A percentile compares a stretch with the other conserved stretches of the same genome.
phyloP scores from a whole-genome alignment of 1,140 invertebrate genomes.

The Cotesia glomerata region DNA sequence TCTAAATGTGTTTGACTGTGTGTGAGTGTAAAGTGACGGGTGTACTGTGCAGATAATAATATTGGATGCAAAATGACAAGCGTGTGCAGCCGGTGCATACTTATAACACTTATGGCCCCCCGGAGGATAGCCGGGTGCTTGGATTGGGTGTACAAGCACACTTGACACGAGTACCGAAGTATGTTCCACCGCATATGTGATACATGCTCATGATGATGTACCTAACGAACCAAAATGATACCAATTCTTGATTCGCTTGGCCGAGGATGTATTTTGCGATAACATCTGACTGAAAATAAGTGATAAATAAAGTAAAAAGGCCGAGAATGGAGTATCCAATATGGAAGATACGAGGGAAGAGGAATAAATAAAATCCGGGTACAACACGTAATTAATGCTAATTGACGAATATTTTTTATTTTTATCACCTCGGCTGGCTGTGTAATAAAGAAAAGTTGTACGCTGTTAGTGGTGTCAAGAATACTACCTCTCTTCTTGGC shows the following conservation, averaged over 20 bases:
- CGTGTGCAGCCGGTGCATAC: conserved; percentile 16
- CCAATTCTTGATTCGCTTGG: conserved; percentile 30
- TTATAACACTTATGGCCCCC: conserved; percentile 17
- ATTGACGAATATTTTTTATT: conserved; percentile 42
- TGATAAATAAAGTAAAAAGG: neutral
- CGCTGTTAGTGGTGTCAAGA: conserved; percentile 5
- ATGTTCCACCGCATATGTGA: conserved; percentile 16
- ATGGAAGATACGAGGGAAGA: neutral
- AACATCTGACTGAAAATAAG: neutral
- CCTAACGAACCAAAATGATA: conserved; percentile 54
- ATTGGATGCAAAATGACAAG: conserved; percentile 7
- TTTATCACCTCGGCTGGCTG: neutral
- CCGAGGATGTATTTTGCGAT: neutral
- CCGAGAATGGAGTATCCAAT: neutral
- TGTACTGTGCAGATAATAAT: too few species aligned
- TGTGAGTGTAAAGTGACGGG: neutral
- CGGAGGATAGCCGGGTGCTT: neutral
- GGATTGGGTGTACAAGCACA: conserved; percentile 11
- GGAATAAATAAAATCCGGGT: neutral
- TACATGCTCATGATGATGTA: conserved; percentile 24
- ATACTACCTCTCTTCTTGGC: neutral
- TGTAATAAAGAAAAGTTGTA: conserved; percentile 7
- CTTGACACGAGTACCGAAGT: conserved; percentile 4
- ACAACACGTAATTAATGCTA: conserved; percentile 42
- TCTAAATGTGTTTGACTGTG: too few species aligned